A percentile compares a stretch with the other conserved stretches of the same genome.
phyloP scores from a whole-genome alignment of 2,113 vertebrate genomes.

The Dendropsophus ebraccatus region DNA sequence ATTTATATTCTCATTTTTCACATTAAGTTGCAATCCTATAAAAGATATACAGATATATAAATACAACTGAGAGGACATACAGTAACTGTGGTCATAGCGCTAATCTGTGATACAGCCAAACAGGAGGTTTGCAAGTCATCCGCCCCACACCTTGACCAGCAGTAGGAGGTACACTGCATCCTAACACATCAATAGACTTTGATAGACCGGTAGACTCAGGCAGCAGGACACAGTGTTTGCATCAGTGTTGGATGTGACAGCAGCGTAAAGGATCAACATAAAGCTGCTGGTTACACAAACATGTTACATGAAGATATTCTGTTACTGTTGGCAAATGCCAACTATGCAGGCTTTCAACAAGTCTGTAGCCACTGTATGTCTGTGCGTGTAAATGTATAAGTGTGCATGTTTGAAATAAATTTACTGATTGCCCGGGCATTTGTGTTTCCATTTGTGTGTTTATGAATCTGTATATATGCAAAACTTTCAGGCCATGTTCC shows the following conservation, averaged over 20 bases:
- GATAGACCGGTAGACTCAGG: not conserved
- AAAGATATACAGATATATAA: not conserved
- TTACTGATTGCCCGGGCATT: too few relatives aligned
- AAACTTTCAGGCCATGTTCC: too few relatives aligned
- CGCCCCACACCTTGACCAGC: too few relatives aligned
- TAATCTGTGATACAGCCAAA: too few relatives aligned
- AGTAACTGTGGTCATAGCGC: not conserved
- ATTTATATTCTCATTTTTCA: conserved; percentile 11
- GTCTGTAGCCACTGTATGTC: not conserved
- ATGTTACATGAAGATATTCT: not conserved
- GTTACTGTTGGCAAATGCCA: not conserved
- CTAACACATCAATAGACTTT: not conserved
- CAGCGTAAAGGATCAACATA: not conserved
- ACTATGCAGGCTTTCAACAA: not conserved
- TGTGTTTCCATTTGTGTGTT: too few relatives aligned
- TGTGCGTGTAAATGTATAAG: too few relatives aligned
- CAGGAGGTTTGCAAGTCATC: not conserved
- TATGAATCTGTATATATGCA: too few relatives aligned
- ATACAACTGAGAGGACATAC: not conserved
- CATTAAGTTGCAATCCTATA: not conserved
- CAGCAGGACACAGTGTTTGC: not conserved
- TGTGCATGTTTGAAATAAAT: too few relatives aligned
- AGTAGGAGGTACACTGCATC: not conserved
- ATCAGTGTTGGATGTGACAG: not conserved
- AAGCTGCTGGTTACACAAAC: not conserved